phyloP scores from a whole-genome alignment of 2,113 vertebrate genomes.

The Zosterops japonicus region DNA sequence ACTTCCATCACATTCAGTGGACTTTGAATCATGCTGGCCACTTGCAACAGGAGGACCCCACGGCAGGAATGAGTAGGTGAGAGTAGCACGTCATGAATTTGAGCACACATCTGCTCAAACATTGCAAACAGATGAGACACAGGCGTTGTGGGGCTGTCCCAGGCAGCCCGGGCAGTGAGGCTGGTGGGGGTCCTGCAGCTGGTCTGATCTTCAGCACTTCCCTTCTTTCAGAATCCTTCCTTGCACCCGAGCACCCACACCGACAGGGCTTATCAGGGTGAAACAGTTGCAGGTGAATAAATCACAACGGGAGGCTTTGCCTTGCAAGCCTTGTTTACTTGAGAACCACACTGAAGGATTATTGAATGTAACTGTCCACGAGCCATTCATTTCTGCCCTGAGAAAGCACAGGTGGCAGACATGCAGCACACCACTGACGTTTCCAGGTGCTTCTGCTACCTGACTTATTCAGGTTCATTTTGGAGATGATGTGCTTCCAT shows the following conservation, averaged over 20 bases:
- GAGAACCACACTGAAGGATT: not conserved
- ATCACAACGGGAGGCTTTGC: not conserved
- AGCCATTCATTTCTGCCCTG: not conserved
- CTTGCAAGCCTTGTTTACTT: not conserved
- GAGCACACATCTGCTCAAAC: not conserved
- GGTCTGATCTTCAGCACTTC: not conserved
- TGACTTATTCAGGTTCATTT: not conserved
- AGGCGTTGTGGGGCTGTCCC: accelerated
- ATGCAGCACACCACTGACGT: not conserved
- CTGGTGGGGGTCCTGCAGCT: not conserved
- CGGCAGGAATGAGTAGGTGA: not conserved
- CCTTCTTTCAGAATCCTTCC: not conserved
- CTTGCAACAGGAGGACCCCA: not conserved
- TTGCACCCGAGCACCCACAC: accelerated
- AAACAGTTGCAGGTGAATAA: slow-evolving; percentile 12
- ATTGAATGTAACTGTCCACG: not conserved
- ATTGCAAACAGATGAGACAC: not conserved
- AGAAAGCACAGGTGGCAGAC: slow-evolving; percentile 18
- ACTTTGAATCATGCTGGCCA: not conserved
- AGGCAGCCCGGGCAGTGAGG: not conserved
- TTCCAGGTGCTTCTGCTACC: not conserved
- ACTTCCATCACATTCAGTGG: not conserved
- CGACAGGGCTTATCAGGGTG: not conserved
- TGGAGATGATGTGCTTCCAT: not conserved
- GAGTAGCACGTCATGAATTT: not conserved